A percentile compares a stretch with the other conserved stretches of the same genome.
Conservation (phyloP, 2,888 invertebrate species). For the Machimus atricapillus region DNA sequence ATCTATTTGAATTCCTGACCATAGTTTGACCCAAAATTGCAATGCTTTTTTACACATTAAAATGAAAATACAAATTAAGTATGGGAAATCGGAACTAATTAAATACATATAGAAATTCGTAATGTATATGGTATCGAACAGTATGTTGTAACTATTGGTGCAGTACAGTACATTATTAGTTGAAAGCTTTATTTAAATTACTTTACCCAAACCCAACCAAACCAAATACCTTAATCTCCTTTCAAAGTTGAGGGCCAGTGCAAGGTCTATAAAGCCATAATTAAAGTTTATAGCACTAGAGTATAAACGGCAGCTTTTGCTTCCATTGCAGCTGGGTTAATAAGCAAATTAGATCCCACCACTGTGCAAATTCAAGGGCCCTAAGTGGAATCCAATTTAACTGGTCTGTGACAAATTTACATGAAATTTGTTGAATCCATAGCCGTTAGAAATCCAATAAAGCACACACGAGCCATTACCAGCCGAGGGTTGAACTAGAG, state of each 20-base stretch:
- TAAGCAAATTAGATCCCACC: not conserved
- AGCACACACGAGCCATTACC: not conserved
- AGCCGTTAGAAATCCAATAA: not conserved
- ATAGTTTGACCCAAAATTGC: too few species aligned
- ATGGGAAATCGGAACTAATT: too few species aligned
- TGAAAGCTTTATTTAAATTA: not conserved
- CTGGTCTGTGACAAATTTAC: not conserved
- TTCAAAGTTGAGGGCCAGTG: not conserved
- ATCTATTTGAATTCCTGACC: too few species aligned
- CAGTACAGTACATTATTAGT: not conserved
- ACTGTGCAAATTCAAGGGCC: not conserved
- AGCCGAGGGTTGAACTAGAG: not conserved
- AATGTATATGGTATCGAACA: not conserved
- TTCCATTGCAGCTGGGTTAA: not conserved
- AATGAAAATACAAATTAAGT: too few species aligned
- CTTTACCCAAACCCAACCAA: not conserved
- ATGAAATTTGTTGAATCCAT: not conserved
- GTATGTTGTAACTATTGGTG: not conserved
- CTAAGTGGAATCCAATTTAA: conserved; percentile 1
- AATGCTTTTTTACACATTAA: too few species aligned
- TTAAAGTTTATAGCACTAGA: not conserved
- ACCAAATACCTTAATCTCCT: not conserved
- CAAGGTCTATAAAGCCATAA: not conserved
- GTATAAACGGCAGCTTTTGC: not conserved
- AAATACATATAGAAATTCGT: too few species aligned